Evolutionary conservation across 92 coral and sea anemone species (phyloP).

Genomic region (Heliopora coerulea): DNA sequence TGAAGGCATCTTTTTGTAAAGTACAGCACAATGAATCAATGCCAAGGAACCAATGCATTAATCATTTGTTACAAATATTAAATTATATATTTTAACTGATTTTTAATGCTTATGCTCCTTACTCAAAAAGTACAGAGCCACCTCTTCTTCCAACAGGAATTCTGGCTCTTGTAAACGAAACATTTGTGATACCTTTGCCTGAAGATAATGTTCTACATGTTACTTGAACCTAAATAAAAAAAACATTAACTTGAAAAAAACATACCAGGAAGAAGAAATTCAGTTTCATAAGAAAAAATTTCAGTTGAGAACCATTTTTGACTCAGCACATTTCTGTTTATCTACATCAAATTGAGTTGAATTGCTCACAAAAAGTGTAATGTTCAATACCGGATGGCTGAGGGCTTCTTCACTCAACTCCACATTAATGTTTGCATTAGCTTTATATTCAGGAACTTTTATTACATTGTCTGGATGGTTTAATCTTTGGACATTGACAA

Average conservation of each 20-base stretch:
- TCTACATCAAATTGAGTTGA: too few species aligned
- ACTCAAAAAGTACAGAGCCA: constrained; percentile 68
- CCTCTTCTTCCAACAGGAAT: constrained; percentile 56
- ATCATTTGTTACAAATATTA: too few species aligned
- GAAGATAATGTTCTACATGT: constrained; percentile 56
- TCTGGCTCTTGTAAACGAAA: constrained; percentile 56
- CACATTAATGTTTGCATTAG: constrained; percentile 3
- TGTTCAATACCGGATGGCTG: constrained; percentile 2
- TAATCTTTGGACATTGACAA: constrained; percentile 2
- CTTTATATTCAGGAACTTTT: constrained; percentile 13
- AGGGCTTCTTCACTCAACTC: constrained; percentile 7
- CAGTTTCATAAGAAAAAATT: background rate
- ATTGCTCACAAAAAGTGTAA: too few species aligned
- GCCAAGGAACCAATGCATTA: too few species aligned
- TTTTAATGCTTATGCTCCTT: too few species aligned
- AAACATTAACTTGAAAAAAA: background rate
- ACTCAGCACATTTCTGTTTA: too few species aligned
- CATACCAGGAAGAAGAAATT: background rate
- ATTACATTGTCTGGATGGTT: constrained; percentile 25
- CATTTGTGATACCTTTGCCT: constrained; percentile 53
- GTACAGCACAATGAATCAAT: too few species aligned
- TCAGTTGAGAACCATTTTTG: too few species aligned
- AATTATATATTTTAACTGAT: too few species aligned
- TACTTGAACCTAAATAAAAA: constrained; percentile 59
- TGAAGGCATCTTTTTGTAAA: too few species aligned